Base-by-base conservation (phyloP, 2,113 vertebrate species). In the Atlantisia rogersi region DNA sequence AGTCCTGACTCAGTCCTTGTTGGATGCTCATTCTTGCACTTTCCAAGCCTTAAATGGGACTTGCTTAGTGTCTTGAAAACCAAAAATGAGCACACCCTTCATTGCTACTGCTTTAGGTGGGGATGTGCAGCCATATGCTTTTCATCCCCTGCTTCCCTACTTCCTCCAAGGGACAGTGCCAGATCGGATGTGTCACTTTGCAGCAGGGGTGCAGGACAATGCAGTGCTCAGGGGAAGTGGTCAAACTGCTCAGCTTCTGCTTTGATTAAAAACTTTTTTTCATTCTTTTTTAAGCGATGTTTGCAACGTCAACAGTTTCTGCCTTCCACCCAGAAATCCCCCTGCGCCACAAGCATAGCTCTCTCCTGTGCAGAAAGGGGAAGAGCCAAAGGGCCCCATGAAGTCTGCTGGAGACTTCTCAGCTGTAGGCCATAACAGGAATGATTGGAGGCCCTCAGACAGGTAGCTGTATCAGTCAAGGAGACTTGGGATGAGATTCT, bases 241-340 rank as follows among this genome's bases (percentile, higher is more conserved):
- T 78, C 67, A 60, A 94, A 83, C 44, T 62, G 42, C 74, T 95
- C 77, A 69, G 74, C 69, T 96, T 94, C 96, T 97, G 94, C 91
- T 95, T 91, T 96, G 48, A 75, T 93, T 88, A 86, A 55, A 82
- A 3, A 16, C 7, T 31, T 67, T 44, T 69, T 35, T 79, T 37
- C 31, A 29, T 94, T 94, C 91, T 74, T 86, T 94, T 92, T 90
- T 69, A 79, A 94, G 80, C 86, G 76, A 59, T 56, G 71, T 86
- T 84, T 95, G 89, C 91, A 70, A 42, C 46, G 75, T 91, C 65
- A 26, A 48, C 82, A 90, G 42, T 94, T 97, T 94, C 73, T 94
- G 7, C 32, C 40, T 91, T 86, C 90, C 37, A 42, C 88, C 9
- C 76, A 96, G 56, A 95, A 96, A 92, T 89, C 21, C 86, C 86